These are phyloP conservation scores for Cyanoliseus patagonus DNA, from an alignment of 2,113 vertebrate species.

Conservation along the genomic window DNA sequence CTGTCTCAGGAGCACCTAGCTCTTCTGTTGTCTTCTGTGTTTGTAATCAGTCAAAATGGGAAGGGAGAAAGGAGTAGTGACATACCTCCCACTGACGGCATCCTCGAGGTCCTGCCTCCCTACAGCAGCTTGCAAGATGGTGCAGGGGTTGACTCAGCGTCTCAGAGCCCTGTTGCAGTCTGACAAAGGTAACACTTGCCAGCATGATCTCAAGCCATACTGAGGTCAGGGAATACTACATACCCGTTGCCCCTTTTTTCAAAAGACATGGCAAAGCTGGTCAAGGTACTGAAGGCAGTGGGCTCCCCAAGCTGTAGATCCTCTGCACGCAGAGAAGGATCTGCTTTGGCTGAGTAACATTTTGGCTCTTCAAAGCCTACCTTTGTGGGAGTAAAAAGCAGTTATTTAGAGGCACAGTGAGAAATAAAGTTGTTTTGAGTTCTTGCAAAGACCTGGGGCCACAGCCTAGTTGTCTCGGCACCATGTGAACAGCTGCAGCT, in stretches of 20 bases:
- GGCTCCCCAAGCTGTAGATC: neutral
- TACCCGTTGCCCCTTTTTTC: neutral
- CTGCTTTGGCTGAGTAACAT: neutral
- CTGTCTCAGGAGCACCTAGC: neutral
- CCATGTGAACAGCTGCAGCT: neutral
- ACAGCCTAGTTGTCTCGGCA: neutral
- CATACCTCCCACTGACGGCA: fast-evolving
- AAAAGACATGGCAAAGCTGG: neutral
- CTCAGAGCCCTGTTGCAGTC: neutral
- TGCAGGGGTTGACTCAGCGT: too few species aligned
- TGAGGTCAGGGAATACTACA: neutral
- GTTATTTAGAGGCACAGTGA: neutral
- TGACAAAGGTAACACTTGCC: neutral
- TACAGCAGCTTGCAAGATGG: neutral
- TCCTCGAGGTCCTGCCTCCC: neutral
- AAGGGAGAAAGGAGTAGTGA: neutral
- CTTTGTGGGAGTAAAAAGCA: neutral
- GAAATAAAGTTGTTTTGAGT: neutral
- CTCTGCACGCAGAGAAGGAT: fast-evolving
- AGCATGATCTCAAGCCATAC: neutral
- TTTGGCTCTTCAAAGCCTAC: neutral
- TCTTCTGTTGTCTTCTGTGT: neutral
- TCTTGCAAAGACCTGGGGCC: neutral
- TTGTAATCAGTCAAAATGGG: neutral
- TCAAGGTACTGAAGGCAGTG: neutral